Base-by-base conservation (phyloP, 1,140 invertebrate species). In the Acarapis woodi region DNA sequence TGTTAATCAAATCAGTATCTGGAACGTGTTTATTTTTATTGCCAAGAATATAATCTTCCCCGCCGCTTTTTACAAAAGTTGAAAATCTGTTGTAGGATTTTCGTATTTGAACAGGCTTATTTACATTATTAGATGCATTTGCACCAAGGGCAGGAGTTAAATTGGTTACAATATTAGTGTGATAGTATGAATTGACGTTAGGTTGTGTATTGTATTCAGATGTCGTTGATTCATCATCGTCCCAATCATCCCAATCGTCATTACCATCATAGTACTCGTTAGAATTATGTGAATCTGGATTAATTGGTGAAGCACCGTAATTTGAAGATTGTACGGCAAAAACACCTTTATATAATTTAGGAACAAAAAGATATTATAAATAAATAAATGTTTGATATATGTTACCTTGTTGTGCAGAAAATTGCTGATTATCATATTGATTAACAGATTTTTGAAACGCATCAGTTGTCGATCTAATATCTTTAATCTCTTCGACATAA, bases 31-130 rank as follows among this genome's bases (percentile, higher is more conserved):
- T 42, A 51, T 69, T 70, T 20, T 65, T 58, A 23, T 68, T 67
- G 22, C 75, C 79, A 40, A 93, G 64, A 43, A 96, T 67, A 54
- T 80, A 96, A 41, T 74, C 76, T 50, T 90, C 82, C 39, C 76
- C 73, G 19, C 78, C 77, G 31, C 73, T 70, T 58, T 90, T 90
- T 8, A 78, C 76, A 55, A 87, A 76, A 16, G 70, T 71, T 14
- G 80, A 80, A 64, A 94, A 94, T 56, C 79, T 33, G 50, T 73
- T 73, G 43, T 70, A 65, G 54, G 68, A 76, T 56, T 73, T 78
- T 50, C 71, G 46, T 26, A 44, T 44, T 28, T 46, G 46, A 14
- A 38, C 40, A 21, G 46, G 45, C 31, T 34, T 24, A 3, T 38
- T 35, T 21, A 21, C 38, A 25, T 12, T 33, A 30, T 28, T 16